Evolutionary conservation across 2,888 invertebrate genomes (phyloP).

Genomic region (Sphaerophoria rueppellii): DNA sequence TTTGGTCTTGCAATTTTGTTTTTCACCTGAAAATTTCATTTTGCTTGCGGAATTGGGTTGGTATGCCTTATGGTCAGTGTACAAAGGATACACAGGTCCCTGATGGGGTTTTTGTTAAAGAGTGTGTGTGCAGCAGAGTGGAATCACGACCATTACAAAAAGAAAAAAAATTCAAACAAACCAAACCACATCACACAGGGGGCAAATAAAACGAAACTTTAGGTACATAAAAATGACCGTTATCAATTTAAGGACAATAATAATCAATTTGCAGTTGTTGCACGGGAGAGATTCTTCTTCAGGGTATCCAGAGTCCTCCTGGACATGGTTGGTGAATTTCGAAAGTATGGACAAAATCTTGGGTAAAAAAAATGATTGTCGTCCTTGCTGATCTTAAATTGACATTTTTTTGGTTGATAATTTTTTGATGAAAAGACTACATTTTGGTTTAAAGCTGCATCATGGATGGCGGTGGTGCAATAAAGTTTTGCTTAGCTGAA

Average conservation of each 20-base stretch:
- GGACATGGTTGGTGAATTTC: conserved; percentile 11
- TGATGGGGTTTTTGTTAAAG: neutral
- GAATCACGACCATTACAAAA: neutral
- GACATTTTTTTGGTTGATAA: conserved; percentile 46
- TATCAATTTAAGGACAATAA: conserved; percentile 66
- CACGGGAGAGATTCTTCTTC: conserved; percentile 43
- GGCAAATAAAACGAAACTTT: conserved; percentile 1
- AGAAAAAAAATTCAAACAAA: neutral
- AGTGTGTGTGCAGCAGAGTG: neutral
- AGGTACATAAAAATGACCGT: conserved; percentile 56
- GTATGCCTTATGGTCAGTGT: conserved; percentile 9
- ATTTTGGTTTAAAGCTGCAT: conserved; percentile 33
- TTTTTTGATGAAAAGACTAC: conserved; percentile 9
- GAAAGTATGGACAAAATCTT: neutral
- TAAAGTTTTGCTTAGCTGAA: conserved; percentile 61
- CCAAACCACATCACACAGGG: neutral
- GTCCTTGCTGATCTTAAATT: conserved; percentile 65
- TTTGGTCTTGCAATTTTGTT: conserved; percentile 8
- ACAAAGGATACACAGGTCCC: neutral
- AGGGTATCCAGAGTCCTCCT: neutral
- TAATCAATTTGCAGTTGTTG: conserved; percentile 55
- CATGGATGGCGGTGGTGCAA: conserved; percentile 65
- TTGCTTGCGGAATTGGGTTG: no score
- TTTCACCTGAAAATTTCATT: conserved; percentile 8
- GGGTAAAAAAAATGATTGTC: conserved; percentile 52